These are phyloP conservation scores for Cetoscarus ocellatus DNA, from an alignment of 2,797 vertebrate species.

Conservation along the genomic window DNA sequence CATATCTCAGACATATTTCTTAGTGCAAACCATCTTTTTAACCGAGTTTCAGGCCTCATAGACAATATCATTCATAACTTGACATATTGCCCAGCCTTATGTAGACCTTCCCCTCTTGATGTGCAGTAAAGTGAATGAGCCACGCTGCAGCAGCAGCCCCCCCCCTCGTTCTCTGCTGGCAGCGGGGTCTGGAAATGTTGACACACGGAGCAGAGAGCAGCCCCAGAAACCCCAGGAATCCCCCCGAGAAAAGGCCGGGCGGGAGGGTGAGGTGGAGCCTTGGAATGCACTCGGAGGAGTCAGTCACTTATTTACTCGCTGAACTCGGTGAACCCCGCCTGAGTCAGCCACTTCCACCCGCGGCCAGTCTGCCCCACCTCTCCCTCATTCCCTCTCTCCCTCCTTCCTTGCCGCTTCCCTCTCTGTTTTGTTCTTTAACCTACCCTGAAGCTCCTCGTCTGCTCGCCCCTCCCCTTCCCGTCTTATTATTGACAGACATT, in stretches of 20 bases:
- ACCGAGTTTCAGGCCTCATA: too few relatives aligned
- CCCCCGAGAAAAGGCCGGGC: constrained; percentile 77
- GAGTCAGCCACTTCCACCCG: constrained; percentile 80
- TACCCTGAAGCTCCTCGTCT: constrained; percentile 26
- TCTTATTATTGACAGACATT: constrained; percentile 60
- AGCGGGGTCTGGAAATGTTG: constrained; percentile 74
- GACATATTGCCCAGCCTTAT: too few relatives aligned
- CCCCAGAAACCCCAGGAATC: constrained; percentile 78
- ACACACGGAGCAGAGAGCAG: constrained; percentile 70
- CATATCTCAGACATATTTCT: too few relatives aligned
- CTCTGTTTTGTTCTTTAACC: constrained; percentile 58
- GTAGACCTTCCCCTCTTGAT: constrained; percentile 30
- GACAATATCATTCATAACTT: too few relatives aligned
- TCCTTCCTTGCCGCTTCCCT: constrained; percentile 22
- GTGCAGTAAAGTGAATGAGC: constrained; percentile 57
- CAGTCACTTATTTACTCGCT: constrained; percentile 87
- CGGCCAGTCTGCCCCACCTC: constrained; percentile 44
- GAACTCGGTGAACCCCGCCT: constrained; percentile 86
- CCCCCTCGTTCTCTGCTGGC: constrained; percentile 46
- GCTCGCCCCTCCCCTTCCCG: constrained; percentile 24
- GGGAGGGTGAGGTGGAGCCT: constrained; percentile 80
- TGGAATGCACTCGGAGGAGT: constrained; percentile 84
- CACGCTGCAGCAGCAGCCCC: constrained; percentile 22
- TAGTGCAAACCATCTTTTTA: too few relatives aligned
- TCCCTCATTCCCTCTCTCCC: constrained; percentile 13